Evolutionary conservation across 2,888 invertebrate genomes (phyloP).

Genomic region (Capitulum mitella): DNA sequence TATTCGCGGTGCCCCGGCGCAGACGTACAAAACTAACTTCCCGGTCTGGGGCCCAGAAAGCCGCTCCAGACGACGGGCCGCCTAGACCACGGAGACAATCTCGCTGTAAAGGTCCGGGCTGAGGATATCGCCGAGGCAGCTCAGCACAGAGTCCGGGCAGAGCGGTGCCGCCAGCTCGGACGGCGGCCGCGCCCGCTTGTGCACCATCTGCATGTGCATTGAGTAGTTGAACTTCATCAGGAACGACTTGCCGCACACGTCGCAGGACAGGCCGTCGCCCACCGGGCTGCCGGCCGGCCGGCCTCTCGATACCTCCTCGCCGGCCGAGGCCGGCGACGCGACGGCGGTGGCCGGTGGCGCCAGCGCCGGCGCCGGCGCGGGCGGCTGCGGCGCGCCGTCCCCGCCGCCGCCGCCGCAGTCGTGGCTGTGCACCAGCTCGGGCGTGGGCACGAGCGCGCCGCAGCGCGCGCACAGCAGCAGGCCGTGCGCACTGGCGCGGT

Average conservation of each 20-base stretch:
- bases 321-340: not conserved
- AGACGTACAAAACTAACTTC: no score
- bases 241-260: not conserved
- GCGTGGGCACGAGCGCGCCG: not conserved
- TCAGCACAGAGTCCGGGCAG: not conserved
- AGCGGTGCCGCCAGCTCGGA: not conserved
- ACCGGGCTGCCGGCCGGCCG: not conserved
- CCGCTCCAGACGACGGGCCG: no score
- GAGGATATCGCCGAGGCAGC: not conserved
- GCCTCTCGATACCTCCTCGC: not conserved
- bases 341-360: not conserved
- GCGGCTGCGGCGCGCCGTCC: not conserved
- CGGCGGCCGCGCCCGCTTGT: not conserved
- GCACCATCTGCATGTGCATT: constrained; percentile 8
- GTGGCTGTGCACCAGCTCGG: not conserved
- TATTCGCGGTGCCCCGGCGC: no score
- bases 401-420: not conserved
- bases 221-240: not conserved
- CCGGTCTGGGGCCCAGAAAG: no score
- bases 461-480: not conserved
- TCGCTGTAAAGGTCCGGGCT: not conserved
- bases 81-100: not conserved
- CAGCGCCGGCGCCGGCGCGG: not conserved
- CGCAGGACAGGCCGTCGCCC: not conserved
- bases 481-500: constrained; percentile 4